phyloP scores from a whole-genome alignment of 2,797 vertebrate genomes.

The Sarcophilus harrisii region DNA sequence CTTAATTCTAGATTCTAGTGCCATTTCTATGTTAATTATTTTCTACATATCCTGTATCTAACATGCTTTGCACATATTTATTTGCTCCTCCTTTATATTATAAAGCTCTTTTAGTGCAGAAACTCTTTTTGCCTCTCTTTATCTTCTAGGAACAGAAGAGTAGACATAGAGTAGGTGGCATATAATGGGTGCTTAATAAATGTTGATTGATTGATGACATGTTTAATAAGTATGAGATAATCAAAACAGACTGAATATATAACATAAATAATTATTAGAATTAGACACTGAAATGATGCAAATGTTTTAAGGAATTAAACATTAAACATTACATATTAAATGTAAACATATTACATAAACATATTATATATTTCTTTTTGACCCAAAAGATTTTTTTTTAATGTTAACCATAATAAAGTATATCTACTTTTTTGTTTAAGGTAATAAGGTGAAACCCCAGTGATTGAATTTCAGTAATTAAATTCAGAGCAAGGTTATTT shows the following conservation, averaged over 20 bases:
- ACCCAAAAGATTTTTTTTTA: constrained; percentile 44
- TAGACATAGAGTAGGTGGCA: not conserved
- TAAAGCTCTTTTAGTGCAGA: not conserved
- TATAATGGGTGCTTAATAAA: not conserved
- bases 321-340: no score
- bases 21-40: not conserved
- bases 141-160: not conserved
- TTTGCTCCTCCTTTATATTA: not conserved
- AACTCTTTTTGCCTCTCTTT: not conserved
- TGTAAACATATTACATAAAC: not conserved
- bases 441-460: constrained; percentile 27
- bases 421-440: not conserved
- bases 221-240: constrained; percentile 3
- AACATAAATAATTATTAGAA: constrained; percentile 51
- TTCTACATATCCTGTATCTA: not conserved
- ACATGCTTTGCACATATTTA: not conserved
- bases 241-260: constrained; percentile 1
- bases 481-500: constrained; percentile 53
- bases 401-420: constrained; percentile 52
- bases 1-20: not conserved
- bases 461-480: constrained; percentile 60
- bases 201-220: not conserved
- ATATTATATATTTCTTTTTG: constrained; percentile 56
- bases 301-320: not conserved
- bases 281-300: constrained; percentile 40